A percentile compares a stretch with the other conserved stretches of the same genome.
Evolutionary conservation across 2,113 vertebrate species (phyloP).

Genomic region (Neodontobutis hainanensis): DNA sequence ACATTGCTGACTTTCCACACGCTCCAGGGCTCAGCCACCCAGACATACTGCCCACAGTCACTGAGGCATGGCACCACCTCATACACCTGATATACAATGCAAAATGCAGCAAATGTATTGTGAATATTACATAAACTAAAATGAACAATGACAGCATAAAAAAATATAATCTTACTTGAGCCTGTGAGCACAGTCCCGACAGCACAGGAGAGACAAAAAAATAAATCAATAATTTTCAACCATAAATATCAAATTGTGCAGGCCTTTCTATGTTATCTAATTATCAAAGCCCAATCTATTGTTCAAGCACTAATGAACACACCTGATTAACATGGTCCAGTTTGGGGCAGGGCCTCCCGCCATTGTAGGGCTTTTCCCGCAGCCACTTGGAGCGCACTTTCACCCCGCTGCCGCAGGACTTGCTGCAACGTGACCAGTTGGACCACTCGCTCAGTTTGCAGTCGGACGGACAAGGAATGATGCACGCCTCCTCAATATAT

Average conservation of each 20-base stretch:
- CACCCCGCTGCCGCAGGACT: slow-evolving; percentile 96
- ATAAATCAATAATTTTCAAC: not conserved
- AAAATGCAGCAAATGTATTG: slow-evolving; percentile 6
- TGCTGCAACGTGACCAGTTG: slow-evolving; percentile 98
- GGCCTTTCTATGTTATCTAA: not conserved
- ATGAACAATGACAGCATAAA: not conserved
- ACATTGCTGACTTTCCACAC: slow-evolving; percentile 95
- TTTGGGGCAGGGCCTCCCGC: slow-evolving; percentile 95
- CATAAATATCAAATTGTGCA: not conserved
- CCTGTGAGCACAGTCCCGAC: slow-evolving; percentile 58
- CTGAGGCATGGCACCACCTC: slow-evolving; percentile 97
- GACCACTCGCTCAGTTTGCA: slow-evolving; percentile 99
- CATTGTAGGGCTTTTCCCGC: slow-evolving; percentile 96
- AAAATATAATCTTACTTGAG: slow-evolving; percentile 70
- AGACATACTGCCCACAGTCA: slow-evolving; percentile 92
- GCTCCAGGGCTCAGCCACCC: slow-evolving; percentile 94
- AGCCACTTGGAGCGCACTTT: slow-evolving; percentile 99
- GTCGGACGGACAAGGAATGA: slow-evolving; percentile 96
- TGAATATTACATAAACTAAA: too few species aligned
- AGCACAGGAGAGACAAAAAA: slow-evolving; percentile 10
- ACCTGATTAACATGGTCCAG: slow-evolving; percentile 98
- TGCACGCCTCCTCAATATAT: slow-evolving; percentile 97
- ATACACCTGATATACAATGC: slow-evolving; percentile 81
- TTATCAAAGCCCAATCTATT: too few species aligned
- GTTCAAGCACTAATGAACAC: slow-evolving; percentile 20